Base-by-base conservation (phyloP, 2,888 invertebrate species). In the Erebia palarica region DNA sequence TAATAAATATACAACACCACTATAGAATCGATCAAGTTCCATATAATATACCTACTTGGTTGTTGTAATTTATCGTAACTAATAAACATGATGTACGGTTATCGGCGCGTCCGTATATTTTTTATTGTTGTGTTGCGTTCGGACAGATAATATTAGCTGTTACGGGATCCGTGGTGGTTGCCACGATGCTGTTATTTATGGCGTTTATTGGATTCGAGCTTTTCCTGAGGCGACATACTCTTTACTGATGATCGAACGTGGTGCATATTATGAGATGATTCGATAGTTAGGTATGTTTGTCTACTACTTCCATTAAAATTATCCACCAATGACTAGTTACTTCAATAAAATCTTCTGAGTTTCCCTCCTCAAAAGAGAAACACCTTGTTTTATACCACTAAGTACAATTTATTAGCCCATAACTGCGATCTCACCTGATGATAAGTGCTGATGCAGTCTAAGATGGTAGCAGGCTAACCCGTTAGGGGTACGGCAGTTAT, bases 1-100 rank as follows among this genome's bases (percentile, higher is more conserved):
- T 87, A 92, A 92, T 92, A 92, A 92, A 92, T 91, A 92, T 90
- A 92, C 87, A 85, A 89, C 87, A 87, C 82, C 85, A 86, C 88
- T 88, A 90, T 91, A 87, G 88, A 88, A 90, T 91, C 89, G 91
- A 91, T 92, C 91, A 91, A 86, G 87, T 88, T 84, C 86, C 84
- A 88, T 89, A 87, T 16, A 44, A 47, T 47, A 21, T 63, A 63
- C 49, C 8, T 18, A 49, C 63, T 13, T 18, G 47, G 87, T 88
- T 88, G 84, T 79, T 86, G 84, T 90, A 87, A 92, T 91, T 92
- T 92, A 92, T 92, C 83, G 86, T 82, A 84, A 90, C 92, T 86
- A 92, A 92, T 92, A 92, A 90, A 91, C 83, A 83, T 92, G 93
- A 93, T 90, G 83, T 86, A 92, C 90, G 91, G 87, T 89, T 90